Base-by-base conservation (phyloP, 2,888 invertebrate genomes). In the Spicauda simplicius region DNA sequence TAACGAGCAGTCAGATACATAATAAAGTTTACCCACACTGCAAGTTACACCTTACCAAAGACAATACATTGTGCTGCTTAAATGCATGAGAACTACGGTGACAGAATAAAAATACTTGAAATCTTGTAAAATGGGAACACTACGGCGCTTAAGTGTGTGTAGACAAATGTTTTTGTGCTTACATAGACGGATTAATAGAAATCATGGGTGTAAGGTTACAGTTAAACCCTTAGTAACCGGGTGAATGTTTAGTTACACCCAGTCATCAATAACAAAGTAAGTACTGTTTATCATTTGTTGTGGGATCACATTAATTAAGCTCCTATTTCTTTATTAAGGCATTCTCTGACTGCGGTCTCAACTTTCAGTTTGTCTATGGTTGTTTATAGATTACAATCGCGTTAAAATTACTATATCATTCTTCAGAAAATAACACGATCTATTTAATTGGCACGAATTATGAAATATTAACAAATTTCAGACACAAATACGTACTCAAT, bases 41-140 rank as follows among this genome's bases (percentile, higher is more conserved):
- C 65, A 65, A 59, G 54, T 59, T 65, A 8, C 65, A 59, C 33
- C 65, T 65, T 65, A 59, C 65, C 53, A 33, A 14, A 55, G 45
- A 55, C 45, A 60, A 82, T 77, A 80, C 73, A 79, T 78, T 76
- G 76, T 79, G 79, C 77, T 77, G 87, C 88, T 90, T 87, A 78
- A 82, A 81, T 90, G 91, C 91, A 90, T 91, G 91, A 85, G 84
- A 78, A 78, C 74, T 80, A 78, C 78, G 91, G 91, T 91, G 91
- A 88, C 72, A 87, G 90, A 84, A 72, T 76, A 72, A 79, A 76
- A 74, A 73, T 76, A 73, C 37, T 55, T 65, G 72, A 70, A 70
- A 73, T 75, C 76, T 75, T 83, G 77, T 84, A 79, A 76, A 75
- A 82, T 80, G 85, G 83, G 77, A 73, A 77, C 69, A 69, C 70